Conservation (phyloP, 2,113 vertebrate species). For the Campylorhamphus procurvoides region DNA sequence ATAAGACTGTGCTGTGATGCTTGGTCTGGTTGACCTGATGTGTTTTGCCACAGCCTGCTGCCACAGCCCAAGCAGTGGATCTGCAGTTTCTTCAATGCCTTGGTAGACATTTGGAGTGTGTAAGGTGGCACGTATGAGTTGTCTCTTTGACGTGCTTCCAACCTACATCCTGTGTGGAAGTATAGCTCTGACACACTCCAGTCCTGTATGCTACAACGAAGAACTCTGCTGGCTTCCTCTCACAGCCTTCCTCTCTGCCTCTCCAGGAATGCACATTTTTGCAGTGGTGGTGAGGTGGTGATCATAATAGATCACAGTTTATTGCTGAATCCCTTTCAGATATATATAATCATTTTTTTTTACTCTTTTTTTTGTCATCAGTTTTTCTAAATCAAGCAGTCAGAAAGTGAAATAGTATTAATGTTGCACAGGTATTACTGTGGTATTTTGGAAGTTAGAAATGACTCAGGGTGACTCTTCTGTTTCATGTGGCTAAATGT, state of each 20-base stretch:
- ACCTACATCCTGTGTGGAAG: not conserved
- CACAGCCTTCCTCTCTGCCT: not conserved
- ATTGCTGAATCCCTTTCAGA: not conserved
- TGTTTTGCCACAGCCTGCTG: not conserved
- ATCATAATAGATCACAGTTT: not conserved
- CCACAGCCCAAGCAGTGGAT: not conserved
- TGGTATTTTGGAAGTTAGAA: not conserved
- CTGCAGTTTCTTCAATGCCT: not conserved
- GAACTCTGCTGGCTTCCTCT: not conserved
- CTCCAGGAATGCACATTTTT: not conserved
- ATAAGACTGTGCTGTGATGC: not conserved
- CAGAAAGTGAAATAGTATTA: not conserved
- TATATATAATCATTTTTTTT: rapidly evolving
- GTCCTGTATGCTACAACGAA: not conserved
- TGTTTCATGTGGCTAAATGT: not conserved
- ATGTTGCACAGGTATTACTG: not conserved
- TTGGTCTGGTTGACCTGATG: not conserved
- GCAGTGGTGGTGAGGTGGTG: not conserved
- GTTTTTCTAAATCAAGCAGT: not conserved
- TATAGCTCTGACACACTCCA: not conserved
- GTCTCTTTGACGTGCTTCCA: conserved; percentile 24
- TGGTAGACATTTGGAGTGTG: not conserved
- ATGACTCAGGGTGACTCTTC: not conserved
- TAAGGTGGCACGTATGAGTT: conserved; percentile 1
- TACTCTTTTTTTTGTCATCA: not conserved